Base-by-base conservation (phyloP, 2,797 vertebrate species). In the Sparus aurata region DNA sequence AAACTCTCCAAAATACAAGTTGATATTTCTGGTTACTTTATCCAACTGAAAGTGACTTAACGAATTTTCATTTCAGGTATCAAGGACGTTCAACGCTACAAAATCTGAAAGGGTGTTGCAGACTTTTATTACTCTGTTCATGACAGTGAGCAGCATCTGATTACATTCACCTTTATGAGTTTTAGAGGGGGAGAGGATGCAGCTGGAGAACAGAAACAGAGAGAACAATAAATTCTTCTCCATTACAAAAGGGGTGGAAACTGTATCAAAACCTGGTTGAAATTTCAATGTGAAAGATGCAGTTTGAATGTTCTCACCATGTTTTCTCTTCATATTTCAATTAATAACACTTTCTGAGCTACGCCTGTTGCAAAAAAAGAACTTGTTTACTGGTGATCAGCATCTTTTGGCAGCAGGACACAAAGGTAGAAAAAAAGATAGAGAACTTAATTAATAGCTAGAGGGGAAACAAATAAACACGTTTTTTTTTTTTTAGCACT, bases 41-140 rank as follows among this genome's bases (percentile, higher is more conserved):
- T 64, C 38, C 49, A 25, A 53, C 73, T 64, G 8, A 43, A 57
- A 60, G 13, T 23, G 18, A 34, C 64, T 53, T 62, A 23, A 75
- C 60, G 34, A 50, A 27, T 62, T 67, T 65, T 67, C 25, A 50
- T 77, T 66, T 52, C 13, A 7, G 15, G 16, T 38, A 57, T 67
- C 20, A 7, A 34, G 6, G 41, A 57, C 66, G 79, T 52, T 77
- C 64, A 61, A 75, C 62, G 43, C 5, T 20, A 3, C 15, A 30
- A 41, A 66, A 38, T 62, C 7, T 27, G n/a, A 74, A 16, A 20
- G 20, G 25, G 16, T 54, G n/a, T 34, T 22, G 63, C 23, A 69
- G 60, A 17, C 17, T 64, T 75, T 46, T 25, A 60, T 63, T 55
- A 45, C 17, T 45, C 8, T 22, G 52, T 74, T 80, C 34, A 67